Percentiles rank a stretch among this genome's conserved stretches.
Conservation (phyloP, 2,113 vertebrate genomes). For the Charadrius vociferus region DNA sequence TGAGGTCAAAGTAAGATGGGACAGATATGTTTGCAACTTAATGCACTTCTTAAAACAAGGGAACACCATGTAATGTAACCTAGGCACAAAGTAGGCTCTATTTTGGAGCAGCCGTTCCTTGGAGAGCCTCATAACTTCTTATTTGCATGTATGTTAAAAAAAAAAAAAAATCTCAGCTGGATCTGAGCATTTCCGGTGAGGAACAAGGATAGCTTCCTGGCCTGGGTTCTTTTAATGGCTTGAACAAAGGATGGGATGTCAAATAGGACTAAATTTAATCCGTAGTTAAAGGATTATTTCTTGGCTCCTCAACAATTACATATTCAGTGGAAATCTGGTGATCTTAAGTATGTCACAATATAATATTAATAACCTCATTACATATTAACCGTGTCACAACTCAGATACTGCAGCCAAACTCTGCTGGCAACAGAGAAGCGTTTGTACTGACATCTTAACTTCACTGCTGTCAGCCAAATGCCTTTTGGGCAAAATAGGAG, state of each 20-base stretch:
- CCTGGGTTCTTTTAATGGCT: background rate
- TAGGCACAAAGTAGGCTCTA: background rate
- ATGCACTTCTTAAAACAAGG: background rate
- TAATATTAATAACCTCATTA: background rate
- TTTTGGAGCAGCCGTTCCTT: background rate
- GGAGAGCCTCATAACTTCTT: background rate
- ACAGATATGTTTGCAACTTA: background rate
- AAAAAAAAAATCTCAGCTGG: background rate
- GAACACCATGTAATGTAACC: background rate
- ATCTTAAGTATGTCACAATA: conserved; percentile 13
- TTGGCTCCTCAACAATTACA: background rate
- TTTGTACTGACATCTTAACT: background rate
- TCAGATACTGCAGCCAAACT: background rate
- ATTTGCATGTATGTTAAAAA: background rate
- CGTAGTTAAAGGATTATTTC: background rate
- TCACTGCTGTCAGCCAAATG: background rate
- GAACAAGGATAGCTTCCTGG: background rate
- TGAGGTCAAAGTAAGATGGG: background rate
- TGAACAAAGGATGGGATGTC: background rate
- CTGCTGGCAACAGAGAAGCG: background rate
- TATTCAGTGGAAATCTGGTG: background rate
- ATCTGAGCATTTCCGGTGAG: background rate
- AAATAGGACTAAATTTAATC: background rate
- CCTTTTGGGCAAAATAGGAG: background rate
- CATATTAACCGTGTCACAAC: background rate